Conservation (phyloP, 2,797 vertebrate species). For the Fratercula arctica region DNA sequence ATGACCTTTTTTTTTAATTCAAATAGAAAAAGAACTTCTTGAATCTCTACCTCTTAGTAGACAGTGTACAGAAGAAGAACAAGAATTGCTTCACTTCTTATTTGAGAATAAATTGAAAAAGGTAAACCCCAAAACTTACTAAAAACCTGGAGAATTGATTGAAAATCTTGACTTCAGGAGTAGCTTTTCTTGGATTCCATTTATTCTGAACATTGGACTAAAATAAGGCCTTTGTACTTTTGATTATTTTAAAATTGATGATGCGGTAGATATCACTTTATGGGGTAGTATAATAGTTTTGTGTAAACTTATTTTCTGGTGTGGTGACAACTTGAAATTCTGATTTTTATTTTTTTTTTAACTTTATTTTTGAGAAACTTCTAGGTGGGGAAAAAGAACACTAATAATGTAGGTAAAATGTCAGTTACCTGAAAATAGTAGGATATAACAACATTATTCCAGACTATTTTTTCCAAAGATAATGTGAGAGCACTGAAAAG, state of each 20-base stretch:
- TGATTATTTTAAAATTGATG: neutral
- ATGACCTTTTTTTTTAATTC: neutral
- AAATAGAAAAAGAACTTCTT: constrained; percentile 86
- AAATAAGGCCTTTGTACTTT: neutral
- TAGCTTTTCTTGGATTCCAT: neutral
- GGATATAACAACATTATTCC: neutral
- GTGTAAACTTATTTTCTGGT: neutral
- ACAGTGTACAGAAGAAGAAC: constrained; percentile 92
- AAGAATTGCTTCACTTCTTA: constrained; percentile 92
- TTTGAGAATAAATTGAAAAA: constrained; percentile 99
- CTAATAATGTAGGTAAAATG: neutral
- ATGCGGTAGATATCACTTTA: neutral
- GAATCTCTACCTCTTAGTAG: constrained; percentile 83
- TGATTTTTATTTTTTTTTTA: neutral
- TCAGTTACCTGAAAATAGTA: neutral
- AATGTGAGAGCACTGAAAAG: neutral
- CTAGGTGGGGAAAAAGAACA: neutral
- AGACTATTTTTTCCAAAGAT: neutral
- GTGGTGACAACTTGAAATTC: neutral
- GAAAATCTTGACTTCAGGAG: neutral
- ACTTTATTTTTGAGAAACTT: neutral
- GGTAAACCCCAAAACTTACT: constrained; percentile 72
- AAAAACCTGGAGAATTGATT: neutral
- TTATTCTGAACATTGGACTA: neutral
- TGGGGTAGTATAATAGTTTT: neutral